These are phyloP conservation scores for Clistopyga incitator DNA, from an alignment of 2,888 invertebrate genomes.

Conservation along the genomic window DNA sequence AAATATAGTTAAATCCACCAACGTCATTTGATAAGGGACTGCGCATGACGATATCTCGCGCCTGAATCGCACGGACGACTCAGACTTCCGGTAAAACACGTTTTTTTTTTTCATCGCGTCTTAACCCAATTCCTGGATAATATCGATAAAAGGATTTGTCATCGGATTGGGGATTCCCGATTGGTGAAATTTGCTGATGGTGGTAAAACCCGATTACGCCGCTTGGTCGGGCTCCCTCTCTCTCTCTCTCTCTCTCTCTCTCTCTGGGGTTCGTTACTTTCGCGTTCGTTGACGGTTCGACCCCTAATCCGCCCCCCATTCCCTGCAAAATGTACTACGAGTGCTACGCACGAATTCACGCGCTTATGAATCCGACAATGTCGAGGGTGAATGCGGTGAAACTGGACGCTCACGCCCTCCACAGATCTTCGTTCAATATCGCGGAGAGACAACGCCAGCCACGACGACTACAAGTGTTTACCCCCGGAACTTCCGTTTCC, in stretches of 20 bases:
- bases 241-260: background rate
- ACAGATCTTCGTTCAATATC: constrained; percentile 38
- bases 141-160: constrained; percentile 28
- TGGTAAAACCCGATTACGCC: background rate
- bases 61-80: constrained; percentile 40
- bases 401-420: constrained; percentile 63
- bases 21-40: constrained; percentile 27
- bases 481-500: constrained; percentile 22
- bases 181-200: background rate
- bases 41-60: constrained; percentile 54
- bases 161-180: constrained; percentile 11
- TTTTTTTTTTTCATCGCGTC: background rate
- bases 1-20: background rate
- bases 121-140: constrained; percentile 14
- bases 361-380: constrained; percentile 52
- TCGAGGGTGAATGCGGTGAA: constrained; percentile 56
- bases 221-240: no score
- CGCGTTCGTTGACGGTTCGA: constrained; percentile 31
- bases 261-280: constrained; percentile 27
- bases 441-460: background rate
- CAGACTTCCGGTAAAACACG: constrained; percentile 35
- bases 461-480: background rate
- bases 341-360: constrained; percentile 52
- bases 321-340: constrained; percentile 50
- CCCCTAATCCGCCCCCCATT: constrained; percentile 20